Evolutionary conservation across 1,140 invertebrate genomes (phyloP), one percentile per base, ranked within the genome.

Genomic region (Heliothis subflexa): DNA sequence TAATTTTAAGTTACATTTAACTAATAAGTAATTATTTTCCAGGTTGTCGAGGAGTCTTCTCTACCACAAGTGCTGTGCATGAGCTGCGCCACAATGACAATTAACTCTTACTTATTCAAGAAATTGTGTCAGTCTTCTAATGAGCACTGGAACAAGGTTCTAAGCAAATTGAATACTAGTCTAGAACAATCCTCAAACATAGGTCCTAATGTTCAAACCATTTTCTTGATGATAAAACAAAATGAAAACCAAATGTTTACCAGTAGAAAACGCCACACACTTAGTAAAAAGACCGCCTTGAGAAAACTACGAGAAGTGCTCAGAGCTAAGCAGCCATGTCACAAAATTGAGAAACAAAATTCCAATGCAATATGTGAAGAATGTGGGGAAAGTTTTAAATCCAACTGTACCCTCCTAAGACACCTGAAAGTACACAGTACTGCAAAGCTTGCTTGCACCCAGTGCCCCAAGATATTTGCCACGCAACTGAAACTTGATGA

Each of bases 401-500:
- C 85, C 10, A 81, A 72, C 12, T 55, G 77, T 21, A 55, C 74
- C 40, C 78, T 89, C 1, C 54, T 62, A 4, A 87, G 83, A 78
- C 90, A 93, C 76, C 81, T 88, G 57, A 88, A 81, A 62, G 57
- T 73, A 21, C 89, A 91, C 62, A 87, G 81, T 11, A 85, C 83
- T 54, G 79, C 73, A 13, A 72, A 66, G 0, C 68, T 86, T 62
- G 79, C 83, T 9, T 92, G 90, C 71, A 45, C 80, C 0, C 66
- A 88, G 52, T 93, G 92, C 33, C 73, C 83, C 1, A 91, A 91
- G 85, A 52, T 81, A n/a, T 93, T 92, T 77, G 68, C 85, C 14
- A 84, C 82, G 45, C 64, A 79, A 33, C 10, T 78, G 2, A 83
- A 87, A 61, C 66, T 92, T 9, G 79, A 88, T 10, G 85, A 87